Conservation (phyloP, 2,888 invertebrate genomes). For the Brachypterus glaber region DNA sequence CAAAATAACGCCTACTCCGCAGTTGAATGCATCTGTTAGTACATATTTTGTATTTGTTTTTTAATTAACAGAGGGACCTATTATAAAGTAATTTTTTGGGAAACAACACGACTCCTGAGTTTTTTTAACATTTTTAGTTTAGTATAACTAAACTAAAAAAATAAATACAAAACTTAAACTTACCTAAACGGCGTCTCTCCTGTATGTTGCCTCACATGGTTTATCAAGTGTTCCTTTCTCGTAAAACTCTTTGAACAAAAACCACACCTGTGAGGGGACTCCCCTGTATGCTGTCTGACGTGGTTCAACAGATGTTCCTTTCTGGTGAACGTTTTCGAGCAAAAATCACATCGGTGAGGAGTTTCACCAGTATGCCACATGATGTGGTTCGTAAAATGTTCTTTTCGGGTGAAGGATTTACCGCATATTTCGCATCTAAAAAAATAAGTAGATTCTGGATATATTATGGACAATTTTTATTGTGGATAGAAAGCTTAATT, state of each 20-base stretch:
- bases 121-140: no score
- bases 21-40: no score
- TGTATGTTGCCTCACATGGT: constrained; percentile 75
- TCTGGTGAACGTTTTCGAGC: constrained; percentile 68
- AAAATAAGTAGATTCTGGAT: no score
- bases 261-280: constrained; percentile 77
- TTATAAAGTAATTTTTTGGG: no score
- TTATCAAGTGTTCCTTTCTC: constrained; percentile 75
- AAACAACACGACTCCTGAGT: no score
- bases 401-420: constrained; percentile 80
- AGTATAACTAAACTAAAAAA: no score
- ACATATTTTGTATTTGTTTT: no score
- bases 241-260: constrained; percentile 83
- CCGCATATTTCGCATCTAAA: constrained; percentile 74
- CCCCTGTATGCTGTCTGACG: constrained; percentile 69
- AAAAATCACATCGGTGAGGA: constrained; percentile 69
- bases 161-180: no score
- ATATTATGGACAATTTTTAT: no score
- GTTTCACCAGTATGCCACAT: constrained; percentile 78
- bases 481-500: no score
- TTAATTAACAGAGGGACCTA: no score
- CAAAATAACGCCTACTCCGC: no score
- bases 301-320: constrained; percentile 70
- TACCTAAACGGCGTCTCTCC: constrained; percentile 63
- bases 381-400: constrained; percentile 84